Evolutionary conservation across 2,888 invertebrate genomes (phyloP), one percentile per base, ranked within the genome.

Genomic region (Eurois occulta): DNA sequence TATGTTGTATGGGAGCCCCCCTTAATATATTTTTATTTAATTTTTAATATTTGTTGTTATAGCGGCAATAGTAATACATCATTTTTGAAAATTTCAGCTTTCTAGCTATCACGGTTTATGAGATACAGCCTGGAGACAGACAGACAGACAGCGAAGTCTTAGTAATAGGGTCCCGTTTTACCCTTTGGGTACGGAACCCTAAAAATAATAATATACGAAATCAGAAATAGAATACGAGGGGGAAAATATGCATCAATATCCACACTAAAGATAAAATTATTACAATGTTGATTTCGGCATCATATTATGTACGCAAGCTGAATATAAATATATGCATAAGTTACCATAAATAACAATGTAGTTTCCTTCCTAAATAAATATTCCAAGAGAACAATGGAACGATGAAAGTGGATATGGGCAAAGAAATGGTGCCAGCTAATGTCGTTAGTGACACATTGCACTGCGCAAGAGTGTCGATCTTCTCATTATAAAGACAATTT

Each of bases 351-450:
- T n/a, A 58, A 75, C 41, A 80, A 48, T 62, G 46, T 11, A 60
- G n/a, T 72, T 83, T 68, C 60, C 67, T 81, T 71, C 69, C 35
- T 81, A 71, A 82, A 76, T 79, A 74, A 75, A 72, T 55, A 68
- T 38, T 69, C 32, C n/a, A 62, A 38, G 66, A 68, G 58, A 81
- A 81, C 86, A 80, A 86, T 81, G 58, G 77, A 10, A 32, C 41
- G 79, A 86, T 84, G 86, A 87, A 84, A 87, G 86, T 79, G 64
- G 75, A 80, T 79, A 81, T 28, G 55, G 76, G 38, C 60, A 81
- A 81, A 81, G 74, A 72, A 86, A 86, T 86, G 72, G 84, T 28
- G 78, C 75, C 84, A 75, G 72, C 55, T 86, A 83, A 86, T 75
- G 74, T 84, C 71, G 58, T 72, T 60, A 72, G 64, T 79, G 64